These are phyloP conservation scores for Papilio machaon DNA, from an alignment of 1,140 invertebrate genomes.

Conservation along the genomic window DNA sequence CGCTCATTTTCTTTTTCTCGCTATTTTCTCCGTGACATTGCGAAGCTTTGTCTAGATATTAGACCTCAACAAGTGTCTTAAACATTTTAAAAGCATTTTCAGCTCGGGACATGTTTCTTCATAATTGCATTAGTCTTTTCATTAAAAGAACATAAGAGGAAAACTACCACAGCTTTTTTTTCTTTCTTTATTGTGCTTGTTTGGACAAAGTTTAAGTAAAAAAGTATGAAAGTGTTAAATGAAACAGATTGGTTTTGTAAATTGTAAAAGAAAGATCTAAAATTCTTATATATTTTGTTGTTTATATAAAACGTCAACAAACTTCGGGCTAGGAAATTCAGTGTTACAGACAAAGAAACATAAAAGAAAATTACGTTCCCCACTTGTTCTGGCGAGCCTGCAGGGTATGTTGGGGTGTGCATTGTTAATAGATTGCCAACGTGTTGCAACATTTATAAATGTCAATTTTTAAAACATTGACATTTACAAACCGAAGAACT, in stretches of 20 bases:
- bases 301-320: slow-evolving; percentile 15
- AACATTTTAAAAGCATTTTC: background rate
- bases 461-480: background rate
- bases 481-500: background rate
- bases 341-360: slow-evolving; percentile 20
- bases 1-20: background rate
- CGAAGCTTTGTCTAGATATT: background rate
- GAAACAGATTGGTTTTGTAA: background rate
- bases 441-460: slow-evolving; percentile 1
- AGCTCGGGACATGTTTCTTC: background rate
- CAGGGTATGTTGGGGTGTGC: background rate
- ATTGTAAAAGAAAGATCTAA: background rate
- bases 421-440: slow-evolving; percentile 1
- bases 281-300: background rate
- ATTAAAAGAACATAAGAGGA: background rate
- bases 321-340: background rate
- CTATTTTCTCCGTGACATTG: background rate
- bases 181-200: background rate
- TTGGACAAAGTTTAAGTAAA: background rate
- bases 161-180: background rate
- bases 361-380: background rate
- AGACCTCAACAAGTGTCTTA: slow-evolving; percentile 12
- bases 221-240: background rate
- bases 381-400: background rate
- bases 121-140: slow-evolving; percentile 3